A percentile compares a stretch with the other conserved stretches of the same genome.
Evolutionary conservation across 1,140 invertebrate genomes (phyloP).

Genomic region (Drosophila obscura): DNA sequence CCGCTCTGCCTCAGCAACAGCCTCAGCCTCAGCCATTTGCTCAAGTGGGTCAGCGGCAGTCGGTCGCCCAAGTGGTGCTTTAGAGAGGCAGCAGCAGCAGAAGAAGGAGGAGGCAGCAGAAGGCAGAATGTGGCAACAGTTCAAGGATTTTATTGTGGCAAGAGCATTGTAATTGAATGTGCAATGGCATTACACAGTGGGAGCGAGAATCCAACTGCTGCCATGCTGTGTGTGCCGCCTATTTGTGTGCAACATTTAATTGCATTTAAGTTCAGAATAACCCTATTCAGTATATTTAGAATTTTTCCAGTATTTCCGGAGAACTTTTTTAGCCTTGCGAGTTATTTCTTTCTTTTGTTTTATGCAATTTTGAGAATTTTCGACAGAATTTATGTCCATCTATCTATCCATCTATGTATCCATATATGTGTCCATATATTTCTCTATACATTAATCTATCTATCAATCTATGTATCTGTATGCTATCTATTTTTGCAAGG

Average conservation of each 20-base stretch:
- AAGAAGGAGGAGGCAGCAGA: background rate
- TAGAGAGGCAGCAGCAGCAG: constrained; percentile 2
- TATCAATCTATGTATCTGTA: too few species aligned
- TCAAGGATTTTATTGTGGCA: constrained; percentile 79
- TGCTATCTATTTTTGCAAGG: too few species aligned
- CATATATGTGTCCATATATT: too few species aligned
- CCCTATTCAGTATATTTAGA: constrained; percentile 21
- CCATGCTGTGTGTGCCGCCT: constrained; percentile 5
- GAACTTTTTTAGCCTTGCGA: too few species aligned
- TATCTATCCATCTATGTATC: too few species aligned
- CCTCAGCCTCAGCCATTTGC: constrained; percentile 30
- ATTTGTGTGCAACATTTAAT: constrained; percentile 66
- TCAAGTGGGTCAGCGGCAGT: constrained; percentile 67
- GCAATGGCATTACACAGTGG: constrained; percentile 63
- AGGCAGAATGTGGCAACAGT: constrained; percentile 41
- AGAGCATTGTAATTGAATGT: constrained; percentile 69
- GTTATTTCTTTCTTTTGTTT: too few species aligned
- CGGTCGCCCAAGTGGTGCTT: constrained; percentile 38
- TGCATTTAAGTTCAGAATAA: constrained; percentile 35
- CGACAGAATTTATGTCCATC: too few species aligned
- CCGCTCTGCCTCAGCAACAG: background rate
- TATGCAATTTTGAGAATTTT: too few species aligned
- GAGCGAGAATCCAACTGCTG: background rate
- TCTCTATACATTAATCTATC: too few species aligned
- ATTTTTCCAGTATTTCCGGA: constrained; percentile 3